Percentiles rank a stretch among this genome's conserved stretches.
Conservation (phyloP, 2,797 vertebrate genomes). For the Dipus sagitta region DNA sequence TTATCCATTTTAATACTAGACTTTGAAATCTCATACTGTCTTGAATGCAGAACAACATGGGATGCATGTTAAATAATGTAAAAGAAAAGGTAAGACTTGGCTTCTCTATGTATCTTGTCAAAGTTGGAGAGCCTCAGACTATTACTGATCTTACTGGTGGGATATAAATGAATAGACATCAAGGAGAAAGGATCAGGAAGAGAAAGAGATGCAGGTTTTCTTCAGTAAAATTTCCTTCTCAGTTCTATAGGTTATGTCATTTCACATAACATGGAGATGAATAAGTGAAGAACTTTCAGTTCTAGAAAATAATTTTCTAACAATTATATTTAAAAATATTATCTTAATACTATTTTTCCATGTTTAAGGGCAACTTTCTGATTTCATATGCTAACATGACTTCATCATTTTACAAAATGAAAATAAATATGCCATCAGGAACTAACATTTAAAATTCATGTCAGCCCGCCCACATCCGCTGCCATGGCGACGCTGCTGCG, state of each 20-base stretch:
- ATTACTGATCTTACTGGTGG: background rate
- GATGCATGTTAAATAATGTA: background rate
- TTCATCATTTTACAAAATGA: constrained; percentile 48
- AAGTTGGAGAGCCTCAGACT: background rate
- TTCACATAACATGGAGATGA: constrained; percentile 78
- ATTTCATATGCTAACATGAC: background rate
- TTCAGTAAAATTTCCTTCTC: constrained; percentile 81
- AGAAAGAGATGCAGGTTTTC: constrained; percentile 57
- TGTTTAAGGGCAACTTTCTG: background rate
- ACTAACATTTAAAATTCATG: constrained; percentile 2
- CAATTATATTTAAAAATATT: constrained; percentile 23
- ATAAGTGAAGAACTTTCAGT: constrained; percentile 49
- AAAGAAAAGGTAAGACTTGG: background rate
- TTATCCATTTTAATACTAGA: background rate
- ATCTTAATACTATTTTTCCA: background rate
- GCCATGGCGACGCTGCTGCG: constrained; percentile 54
- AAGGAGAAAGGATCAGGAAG: constrained; percentile 69
- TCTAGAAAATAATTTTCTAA: constrained; percentile 1
- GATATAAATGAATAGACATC: background rate
- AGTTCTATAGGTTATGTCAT: constrained; percentile 60
- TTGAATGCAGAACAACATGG: constrained; percentile 26
- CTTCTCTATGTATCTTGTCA: background rate
- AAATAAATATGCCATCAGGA: background rate
- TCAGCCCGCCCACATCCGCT: too few relatives aligned
- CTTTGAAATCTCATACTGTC: background rate